Conservation (phyloP, 64 coral and sea anemone genomes). For the Trachythela sp. region DNA sequence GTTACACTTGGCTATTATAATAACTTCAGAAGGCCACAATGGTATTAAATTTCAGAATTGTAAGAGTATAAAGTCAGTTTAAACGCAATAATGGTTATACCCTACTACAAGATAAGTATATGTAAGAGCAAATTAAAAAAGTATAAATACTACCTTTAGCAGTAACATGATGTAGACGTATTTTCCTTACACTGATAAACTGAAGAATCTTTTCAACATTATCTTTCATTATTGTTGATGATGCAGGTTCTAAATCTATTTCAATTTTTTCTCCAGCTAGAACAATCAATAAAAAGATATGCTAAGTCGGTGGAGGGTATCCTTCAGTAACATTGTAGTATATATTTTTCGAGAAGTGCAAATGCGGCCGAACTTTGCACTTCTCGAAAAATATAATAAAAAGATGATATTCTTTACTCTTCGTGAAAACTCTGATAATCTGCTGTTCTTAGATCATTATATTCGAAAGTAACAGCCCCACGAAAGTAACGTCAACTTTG, state of each 20-base stretch:
- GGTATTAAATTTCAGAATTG: too few species aligned
- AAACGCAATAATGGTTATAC: neutral
- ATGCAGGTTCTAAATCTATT: constrained; percentile 63
- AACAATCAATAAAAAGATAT: too few species aligned
- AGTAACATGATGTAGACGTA: constrained; percentile 81
- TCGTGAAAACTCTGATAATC: neutral
- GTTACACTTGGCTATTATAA: too few species aligned
- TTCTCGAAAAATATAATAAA: neutral
- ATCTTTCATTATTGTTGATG: constrained; percentile 65
- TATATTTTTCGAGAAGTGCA: too few species aligned
- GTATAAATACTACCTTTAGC: constrained; percentile 81
- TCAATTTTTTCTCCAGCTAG: constrained; percentile 86
- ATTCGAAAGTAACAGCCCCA: too few species aligned
- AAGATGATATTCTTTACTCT: neutral
- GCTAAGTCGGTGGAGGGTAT: too few species aligned
- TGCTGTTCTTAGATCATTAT: neutral
- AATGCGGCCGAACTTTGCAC: too few species aligned
- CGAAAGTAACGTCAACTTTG: too few species aligned
- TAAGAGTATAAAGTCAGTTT: neutral
- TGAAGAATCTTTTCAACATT: constrained; percentile 93
- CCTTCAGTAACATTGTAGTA: too few species aligned
- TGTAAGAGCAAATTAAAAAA: too few species aligned
- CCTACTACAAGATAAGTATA: neutral
- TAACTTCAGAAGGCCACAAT: too few species aligned
- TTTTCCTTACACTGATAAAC: constrained; percentile 83